phyloP scores from a whole-genome alignment of 53 echinoderm and acorn worm genomes.

The Zoroaster sp. region DNA sequence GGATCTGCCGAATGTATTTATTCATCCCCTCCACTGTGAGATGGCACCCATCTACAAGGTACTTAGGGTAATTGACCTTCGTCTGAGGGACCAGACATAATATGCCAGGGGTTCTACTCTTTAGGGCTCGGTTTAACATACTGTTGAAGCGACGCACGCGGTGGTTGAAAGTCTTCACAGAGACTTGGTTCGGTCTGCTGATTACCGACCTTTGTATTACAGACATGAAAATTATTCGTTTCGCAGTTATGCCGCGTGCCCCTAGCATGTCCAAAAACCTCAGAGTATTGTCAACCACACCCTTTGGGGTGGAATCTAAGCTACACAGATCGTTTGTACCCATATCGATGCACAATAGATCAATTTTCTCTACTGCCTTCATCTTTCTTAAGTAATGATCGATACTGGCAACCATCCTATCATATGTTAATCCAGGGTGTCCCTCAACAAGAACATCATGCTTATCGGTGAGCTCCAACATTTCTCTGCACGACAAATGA shows the following conservation, averaged over 20 bases:
- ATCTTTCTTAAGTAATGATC: neutral
- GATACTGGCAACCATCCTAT: neutral
- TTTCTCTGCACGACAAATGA: neutral
- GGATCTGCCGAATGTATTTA: neutral
- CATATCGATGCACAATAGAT: neutral
- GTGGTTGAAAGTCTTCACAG: neutral
- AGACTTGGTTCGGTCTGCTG: slow-evolving; percentile 2
- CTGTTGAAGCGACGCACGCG: neutral
- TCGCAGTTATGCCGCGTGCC: neutral
- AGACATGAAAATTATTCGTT: neutral
- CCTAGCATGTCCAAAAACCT: neutral
- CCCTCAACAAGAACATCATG: neutral
- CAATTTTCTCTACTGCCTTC: neutral
- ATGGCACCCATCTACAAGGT: slow-evolving; percentile 1
- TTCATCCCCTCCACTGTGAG: neutral
- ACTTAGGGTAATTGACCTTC: neutral
- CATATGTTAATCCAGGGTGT: slow-evolving; percentile 11
- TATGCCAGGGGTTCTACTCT: neutral
- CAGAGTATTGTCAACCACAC: neutral
- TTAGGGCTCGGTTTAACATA: neutral
- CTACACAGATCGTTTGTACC: slow-evolving; percentile 15
- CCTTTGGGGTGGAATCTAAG: neutral
- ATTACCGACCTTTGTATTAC: neutral
- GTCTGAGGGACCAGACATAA: neutral
- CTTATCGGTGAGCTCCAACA: neutral